phyloP scores from a whole-genome alignment of 2,113 vertebrate species.

The Lonchura striata region DNA sequence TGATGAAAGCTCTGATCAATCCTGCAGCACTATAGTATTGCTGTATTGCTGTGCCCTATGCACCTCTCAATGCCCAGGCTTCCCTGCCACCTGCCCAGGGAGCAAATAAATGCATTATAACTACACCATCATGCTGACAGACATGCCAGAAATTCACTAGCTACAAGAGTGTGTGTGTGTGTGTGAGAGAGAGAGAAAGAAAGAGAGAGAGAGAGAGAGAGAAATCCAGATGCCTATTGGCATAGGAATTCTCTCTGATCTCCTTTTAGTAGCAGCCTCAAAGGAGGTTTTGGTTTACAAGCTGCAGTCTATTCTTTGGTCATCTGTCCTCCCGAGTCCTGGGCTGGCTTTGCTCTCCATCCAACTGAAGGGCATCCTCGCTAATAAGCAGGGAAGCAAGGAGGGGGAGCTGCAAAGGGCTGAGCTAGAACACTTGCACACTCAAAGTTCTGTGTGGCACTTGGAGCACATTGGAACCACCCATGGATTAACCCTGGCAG shows the following conservation, averaged over 20 bases:
- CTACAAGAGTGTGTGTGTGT: background rate
- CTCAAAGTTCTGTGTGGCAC: background rate
- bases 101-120: background rate
- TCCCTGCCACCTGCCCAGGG: background rate
- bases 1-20: background rate
- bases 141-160: background rate
- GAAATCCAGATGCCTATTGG: constrained; percentile 3
- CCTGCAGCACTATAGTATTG: background rate
- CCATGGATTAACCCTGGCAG: background rate
- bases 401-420: background rate
- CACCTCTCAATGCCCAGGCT: background rate
- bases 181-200: no score
- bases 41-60: background rate
- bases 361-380: background rate
- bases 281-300: constrained; percentile 29
- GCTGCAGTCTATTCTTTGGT: background rate
- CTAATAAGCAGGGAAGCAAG: background rate
- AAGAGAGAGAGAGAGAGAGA: no score
- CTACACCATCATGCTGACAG: background rate
- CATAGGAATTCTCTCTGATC: constrained; percentile 9
- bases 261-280: constrained; percentile 4
- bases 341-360: background rate
- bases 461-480: background rate
- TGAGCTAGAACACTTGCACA: background rate
- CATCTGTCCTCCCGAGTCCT: background rate